Percentiles rank a stretch among this genome's conserved stretches.
These are phyloP conservation scores for Urocolius indicus DNA, from an alignment of 2,113 vertebrate species.

Conservation along the genomic window DNA sequence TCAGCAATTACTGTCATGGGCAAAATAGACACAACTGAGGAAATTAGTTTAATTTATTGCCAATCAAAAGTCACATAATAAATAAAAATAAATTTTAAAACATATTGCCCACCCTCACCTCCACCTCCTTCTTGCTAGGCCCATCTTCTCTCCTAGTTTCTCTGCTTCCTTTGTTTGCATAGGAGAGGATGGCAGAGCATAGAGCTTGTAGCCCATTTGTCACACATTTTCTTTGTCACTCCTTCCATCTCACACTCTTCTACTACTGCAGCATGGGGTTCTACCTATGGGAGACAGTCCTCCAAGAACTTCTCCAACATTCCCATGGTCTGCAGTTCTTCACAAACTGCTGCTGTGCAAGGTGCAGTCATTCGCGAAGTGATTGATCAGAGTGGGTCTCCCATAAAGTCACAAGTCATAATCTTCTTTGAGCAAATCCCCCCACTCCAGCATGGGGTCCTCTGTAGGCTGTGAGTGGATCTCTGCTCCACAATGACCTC, in stretches of 20 bases:
- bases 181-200: accelerated
- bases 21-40: neutral
- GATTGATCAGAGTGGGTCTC: accelerated
- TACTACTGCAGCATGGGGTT: neutral
- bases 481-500: neutral
- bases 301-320: neutral
- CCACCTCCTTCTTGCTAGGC: accelerated
- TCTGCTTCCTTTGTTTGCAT: accelerated
- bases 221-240: accelerated
- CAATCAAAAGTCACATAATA: neutral
- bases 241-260: neutral
- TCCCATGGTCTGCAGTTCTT: neutral
- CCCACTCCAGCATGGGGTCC: neutral
- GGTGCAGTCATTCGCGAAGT: neutral
- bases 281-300: accelerated
- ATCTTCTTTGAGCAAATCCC: too few relatives aligned
- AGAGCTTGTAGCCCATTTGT: neutral
- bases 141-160: neutral
- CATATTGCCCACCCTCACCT: neutral
- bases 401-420: neutral
- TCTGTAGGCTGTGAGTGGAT: neutral
- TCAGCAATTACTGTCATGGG: neutral
- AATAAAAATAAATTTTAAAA: neutral
- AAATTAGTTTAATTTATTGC: neutral
- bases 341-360: neutral